A percentile compares a stretch with the other conserved stretches of the same genome.
Evolutionary conservation across 2,888 invertebrate species (phyloP).

Genomic region (Xylota segnis): DNA sequence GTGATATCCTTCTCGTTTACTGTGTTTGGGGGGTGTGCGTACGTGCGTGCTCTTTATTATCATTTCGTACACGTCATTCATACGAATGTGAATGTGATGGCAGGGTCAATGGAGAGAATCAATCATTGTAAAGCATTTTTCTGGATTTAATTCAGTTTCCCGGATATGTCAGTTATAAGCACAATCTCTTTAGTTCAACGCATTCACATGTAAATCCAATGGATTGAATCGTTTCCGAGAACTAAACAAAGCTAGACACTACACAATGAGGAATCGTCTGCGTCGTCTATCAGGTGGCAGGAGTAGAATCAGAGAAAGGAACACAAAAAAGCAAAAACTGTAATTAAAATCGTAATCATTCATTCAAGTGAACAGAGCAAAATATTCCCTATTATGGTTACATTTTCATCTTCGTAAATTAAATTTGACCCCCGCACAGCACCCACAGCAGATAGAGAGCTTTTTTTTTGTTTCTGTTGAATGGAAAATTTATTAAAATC

Average conservation of each 20-base stretch:
- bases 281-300: too few species aligned
- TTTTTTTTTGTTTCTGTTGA: too few species aligned
- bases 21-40: background rate
- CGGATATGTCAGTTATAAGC: background rate
- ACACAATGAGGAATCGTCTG: too few species aligned
- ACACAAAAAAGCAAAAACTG: too few species aligned
- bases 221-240: slow-evolving; percentile 1
- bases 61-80: background rate
- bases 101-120: slow-evolving; percentile 5
- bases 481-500: slow-evolving; percentile 20
- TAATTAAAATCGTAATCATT: slow-evolving; percentile 39
- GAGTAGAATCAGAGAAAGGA: slow-evolving; percentile 1
- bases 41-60: slow-evolving; percentile 10
- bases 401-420: slow-evolving; percentile 19
- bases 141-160: background rate
- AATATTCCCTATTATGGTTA: slow-evolving; percentile 13
- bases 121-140: slow-evolving; percentile 29
- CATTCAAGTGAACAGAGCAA: slow-evolving; percentile 36
- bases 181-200: background rate
- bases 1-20: slow-evolving; percentile 16
- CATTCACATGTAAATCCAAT: background rate
- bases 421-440: slow-evolving; percentile 7
- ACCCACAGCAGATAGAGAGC: background rate
- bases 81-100: background rate
- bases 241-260: background rate